Conservation (phyloP, 2,113 vertebrate species). For the Suricata suricatta region DNA sequence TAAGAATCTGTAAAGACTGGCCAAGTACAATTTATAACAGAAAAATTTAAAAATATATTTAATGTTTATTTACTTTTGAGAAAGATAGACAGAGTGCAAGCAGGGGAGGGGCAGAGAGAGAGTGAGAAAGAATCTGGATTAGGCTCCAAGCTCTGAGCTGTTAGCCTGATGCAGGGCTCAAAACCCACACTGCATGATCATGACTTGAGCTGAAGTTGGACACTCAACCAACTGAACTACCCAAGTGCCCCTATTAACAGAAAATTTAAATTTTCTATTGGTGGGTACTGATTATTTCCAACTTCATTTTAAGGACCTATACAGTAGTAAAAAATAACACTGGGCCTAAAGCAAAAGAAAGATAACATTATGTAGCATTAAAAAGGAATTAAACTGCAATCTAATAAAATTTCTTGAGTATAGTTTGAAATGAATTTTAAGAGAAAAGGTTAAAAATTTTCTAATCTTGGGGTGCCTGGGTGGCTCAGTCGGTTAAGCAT, state of each 20-base stretch:
- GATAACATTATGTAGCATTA: neutral
- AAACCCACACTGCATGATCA: no score
- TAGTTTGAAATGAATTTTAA: conserved; percentile 27
- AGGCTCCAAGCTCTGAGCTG: no score
- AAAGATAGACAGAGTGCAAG: no score
- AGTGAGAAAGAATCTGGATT: no score
- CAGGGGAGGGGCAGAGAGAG: no score
- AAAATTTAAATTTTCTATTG: conserved; percentile 23
- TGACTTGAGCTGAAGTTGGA: no score
- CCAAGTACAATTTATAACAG: neutral
- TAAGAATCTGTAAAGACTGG: conserved; percentile 19
- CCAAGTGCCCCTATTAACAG: neutral
- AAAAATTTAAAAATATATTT: neutral
- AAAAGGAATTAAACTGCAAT: conserved; percentile 29
- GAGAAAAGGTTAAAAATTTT: neutral
- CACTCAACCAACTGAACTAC: no score
- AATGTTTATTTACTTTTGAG: neutral
- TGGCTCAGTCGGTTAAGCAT: no score
- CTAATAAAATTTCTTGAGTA: neutral
- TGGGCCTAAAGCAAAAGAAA: neutral
- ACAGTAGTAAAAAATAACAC: conserved; percentile 12
- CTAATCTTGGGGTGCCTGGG: neutral
- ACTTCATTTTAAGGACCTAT: conserved; percentile 25
- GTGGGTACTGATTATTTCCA: neutral
- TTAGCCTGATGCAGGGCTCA: no score